A percentile compares a stretch with the other conserved stretches of the same genome.
These are phyloP conservation scores for Sapayoa aenigma DNA, from an alignment of 2,113 vertebrate genomes.

Conservation along the genomic window DNA sequence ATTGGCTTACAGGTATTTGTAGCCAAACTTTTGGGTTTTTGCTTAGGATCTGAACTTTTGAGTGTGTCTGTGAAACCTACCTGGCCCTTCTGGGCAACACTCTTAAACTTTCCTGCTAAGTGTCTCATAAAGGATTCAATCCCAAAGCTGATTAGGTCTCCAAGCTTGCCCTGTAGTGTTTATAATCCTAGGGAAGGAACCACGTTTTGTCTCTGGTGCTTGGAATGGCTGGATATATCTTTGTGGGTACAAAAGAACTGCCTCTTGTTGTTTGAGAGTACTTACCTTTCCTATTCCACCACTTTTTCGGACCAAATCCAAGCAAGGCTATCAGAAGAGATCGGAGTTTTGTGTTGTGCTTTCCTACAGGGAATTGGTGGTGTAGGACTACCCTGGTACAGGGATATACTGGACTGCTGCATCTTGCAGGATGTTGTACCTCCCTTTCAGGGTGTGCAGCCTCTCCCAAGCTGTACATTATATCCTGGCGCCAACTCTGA, in stretches of 20 bases:
- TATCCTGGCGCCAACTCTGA: accelerated
- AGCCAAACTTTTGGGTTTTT: background rate
- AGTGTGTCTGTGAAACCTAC: background rate
- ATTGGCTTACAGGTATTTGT: background rate
- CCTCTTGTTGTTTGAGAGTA: background rate
- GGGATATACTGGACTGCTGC: background rate
- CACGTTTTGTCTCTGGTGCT: background rate
- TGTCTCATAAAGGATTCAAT: background rate
- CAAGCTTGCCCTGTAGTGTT: background rate
- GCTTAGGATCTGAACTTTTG: background rate
- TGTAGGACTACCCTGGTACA: background rate
- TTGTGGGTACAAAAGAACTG: background rate
- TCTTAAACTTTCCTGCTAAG: background rate
- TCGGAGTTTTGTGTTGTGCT: background rate
- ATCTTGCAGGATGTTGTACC: background rate
- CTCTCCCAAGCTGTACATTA: accelerated
- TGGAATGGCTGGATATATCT: background rate
- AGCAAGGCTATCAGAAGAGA: background rate
- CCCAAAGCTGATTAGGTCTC: background rate
- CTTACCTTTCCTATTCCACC: background rate
- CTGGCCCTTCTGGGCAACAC: background rate
- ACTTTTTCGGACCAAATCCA: background rate
- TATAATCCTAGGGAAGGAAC: accelerated
- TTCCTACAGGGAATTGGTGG: background rate
- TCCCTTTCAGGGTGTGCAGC: accelerated